These are phyloP conservation scores for Carpatolechia fugitivella DNA, from an alignment of 2,888 invertebrate genomes.

Conservation along the genomic window DNA sequence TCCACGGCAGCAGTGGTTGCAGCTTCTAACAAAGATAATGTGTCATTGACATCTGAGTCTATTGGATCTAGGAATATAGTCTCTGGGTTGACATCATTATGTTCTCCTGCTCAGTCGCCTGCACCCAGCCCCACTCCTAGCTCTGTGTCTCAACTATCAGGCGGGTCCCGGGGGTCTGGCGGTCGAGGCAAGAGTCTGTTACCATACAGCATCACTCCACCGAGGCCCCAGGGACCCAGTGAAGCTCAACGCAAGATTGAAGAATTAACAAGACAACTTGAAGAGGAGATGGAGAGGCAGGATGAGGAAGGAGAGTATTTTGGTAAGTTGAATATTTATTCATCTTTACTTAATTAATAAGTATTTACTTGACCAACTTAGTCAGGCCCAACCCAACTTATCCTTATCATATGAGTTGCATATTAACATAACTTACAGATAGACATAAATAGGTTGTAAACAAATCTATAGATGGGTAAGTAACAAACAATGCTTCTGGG, in stretches of 20 bases:
- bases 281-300: constrained; percentile 97
- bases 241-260: constrained; percentile 97
- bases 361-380: neutral
- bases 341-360: neutral
- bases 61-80: constrained; percentile 61
- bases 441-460: too few species aligned
- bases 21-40: constrained; percentile 67
- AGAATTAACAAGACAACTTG: constrained; percentile 93
- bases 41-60: constrained; percentile 60
- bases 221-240: constrained; percentile 91
- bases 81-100: constrained; percentile 68
- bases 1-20: constrained; percentile 71
- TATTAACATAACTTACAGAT: neutral
- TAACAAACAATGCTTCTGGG: too few species aligned
- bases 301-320: constrained; percentile 98
- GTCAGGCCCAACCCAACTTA: neutral
- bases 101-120: constrained; percentile 76
- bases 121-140: constrained; percentile 84
- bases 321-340: constrained; percentile 81
- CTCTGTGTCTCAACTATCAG: constrained; percentile 80
- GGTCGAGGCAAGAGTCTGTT: constrained; percentile 83
- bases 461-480: neutral
- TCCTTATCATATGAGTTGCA: neutral
- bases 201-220: constrained; percentile 93
- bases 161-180: constrained; percentile 78